A percentile compares a stretch with the other conserved stretches of the same genome.
phyloP scores from a whole-genome alignment of 2,888 invertebrate species.

The Meandrusa payeni region DNA sequence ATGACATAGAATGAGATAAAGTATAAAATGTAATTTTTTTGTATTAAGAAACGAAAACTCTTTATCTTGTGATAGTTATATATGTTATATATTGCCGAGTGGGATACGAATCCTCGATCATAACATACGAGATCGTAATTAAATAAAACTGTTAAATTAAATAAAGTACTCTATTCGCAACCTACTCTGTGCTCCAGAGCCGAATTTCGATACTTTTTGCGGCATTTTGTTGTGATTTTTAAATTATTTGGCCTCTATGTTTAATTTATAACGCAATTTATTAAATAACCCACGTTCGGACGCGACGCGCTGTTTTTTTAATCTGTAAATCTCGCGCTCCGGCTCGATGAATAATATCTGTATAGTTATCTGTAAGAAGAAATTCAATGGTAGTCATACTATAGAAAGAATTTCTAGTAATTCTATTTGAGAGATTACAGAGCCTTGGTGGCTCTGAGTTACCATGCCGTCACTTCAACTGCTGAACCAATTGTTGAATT shows the following conservation, averaged over 20 bases:
- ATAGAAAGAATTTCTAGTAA: neutral
- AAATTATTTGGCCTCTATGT: constrained; percentile 54
- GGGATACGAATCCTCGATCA: no score
- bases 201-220: constrained; percentile 34
- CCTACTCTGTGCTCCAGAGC: constrained; percentile 27
- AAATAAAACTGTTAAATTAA: no score
- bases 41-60: no score
- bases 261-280: constrained; percentile 68
- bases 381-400: neutral
- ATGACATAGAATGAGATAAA: no score
- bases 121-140: no score
- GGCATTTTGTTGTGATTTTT: constrained; percentile 40
- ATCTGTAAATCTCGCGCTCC: constrained; percentile 13
- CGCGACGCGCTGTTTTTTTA: constrained; percentile 26
- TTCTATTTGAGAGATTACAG: neutral
- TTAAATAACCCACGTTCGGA: constrained; percentile 39
- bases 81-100: no score
- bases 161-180: no score
- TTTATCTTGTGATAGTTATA: no score
- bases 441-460: no score
- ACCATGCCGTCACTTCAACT: neutral
- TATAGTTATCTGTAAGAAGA: constrained; percentile 6
- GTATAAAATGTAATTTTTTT: no score
- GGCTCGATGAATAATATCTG: neutral
- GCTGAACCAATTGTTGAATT: no score